A percentile compares a stretch with the other conserved stretches of the same genome.
phyloP scores from a whole-genome alignment of 2,113 vertebrate genomes.

The Gymnobelideus leadbeateri region DNA sequence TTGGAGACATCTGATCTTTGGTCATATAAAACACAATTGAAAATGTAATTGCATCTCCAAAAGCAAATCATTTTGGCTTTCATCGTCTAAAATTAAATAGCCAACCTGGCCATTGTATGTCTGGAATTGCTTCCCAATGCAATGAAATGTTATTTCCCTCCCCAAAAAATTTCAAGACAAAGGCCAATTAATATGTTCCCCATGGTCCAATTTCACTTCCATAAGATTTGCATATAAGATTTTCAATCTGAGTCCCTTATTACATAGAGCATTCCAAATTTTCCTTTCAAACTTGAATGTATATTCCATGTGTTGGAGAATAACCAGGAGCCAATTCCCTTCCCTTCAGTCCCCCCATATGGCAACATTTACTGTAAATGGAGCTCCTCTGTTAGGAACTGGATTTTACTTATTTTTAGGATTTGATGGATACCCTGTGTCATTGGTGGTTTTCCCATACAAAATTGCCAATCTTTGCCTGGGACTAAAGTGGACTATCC shows the following conservation, averaged over 20 bases:
- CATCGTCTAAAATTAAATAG: constrained; percentile 17
- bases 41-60: neutral
- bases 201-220: neutral
- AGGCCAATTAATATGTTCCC: neutral
- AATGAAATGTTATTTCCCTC: constrained; percentile 31
- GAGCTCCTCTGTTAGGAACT: neutral
- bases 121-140: neutral
- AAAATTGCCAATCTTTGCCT: neutral
- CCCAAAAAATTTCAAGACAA: constrained; percentile 1
- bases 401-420: neutral
- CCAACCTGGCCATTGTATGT: neutral
- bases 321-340: neutral
- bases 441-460: neutral
- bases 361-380: neutral
- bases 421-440: neutral
- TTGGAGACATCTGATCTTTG: constrained; percentile 14
- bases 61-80: constrained; percentile 1
- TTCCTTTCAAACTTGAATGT: constrained; percentile 44
- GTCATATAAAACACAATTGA: constrained; percentile 13
- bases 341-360: neutral
- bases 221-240: neutral
- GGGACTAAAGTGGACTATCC: constrained; percentile 22
- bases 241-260: constrained; percentile 31
- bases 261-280: neutral
- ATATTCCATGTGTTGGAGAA: neutral